Percentiles rank a stretch among this genome's conserved stretches.
Conservation (phyloP, 2,888 invertebrate genomes). For the Pinctada fucata region DNA sequence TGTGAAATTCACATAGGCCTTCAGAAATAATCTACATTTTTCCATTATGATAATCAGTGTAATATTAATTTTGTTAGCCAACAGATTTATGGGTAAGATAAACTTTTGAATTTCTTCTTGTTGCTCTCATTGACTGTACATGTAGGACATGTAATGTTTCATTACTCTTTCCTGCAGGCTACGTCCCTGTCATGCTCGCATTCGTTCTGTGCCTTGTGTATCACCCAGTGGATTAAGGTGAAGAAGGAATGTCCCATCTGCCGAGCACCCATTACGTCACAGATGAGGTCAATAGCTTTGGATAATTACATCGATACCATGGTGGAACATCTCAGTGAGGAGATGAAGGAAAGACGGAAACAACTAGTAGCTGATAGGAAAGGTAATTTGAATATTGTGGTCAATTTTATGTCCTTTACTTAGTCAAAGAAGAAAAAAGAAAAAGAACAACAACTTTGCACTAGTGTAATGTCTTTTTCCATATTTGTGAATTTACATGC, state of each 20-base stretch:
- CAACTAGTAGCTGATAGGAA: slow-evolving; percentile 79
- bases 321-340: slow-evolving; percentile 81
- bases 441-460: too few species aligned
- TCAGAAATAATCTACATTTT: too few species aligned
- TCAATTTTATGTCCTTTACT: background rate
- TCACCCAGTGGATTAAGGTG: slow-evolving; percentile 84
- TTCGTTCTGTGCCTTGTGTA: slow-evolving; percentile 86
- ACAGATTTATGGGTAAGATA: too few species aligned
- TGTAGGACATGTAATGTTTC: too few species aligned
- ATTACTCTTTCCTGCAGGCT: slow-evolving; percentile 76
- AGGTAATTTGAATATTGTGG: slow-evolving; percentile 50
- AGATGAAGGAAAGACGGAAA: slow-evolving; percentile 81
- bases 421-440: too few species aligned
- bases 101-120: too few species aligned
- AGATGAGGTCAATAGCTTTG: slow-evolving; percentile 78
- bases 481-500: too few species aligned
- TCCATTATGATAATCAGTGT: too few species aligned
- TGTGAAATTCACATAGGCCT: too few species aligned
- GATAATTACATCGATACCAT: slow-evolving; percentile 87
- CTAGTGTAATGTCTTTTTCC: too few species aligned
- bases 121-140: too few species aligned
- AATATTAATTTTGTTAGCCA: too few species aligned
- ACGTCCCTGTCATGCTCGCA: slow-evolving; percentile 86
- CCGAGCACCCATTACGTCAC: slow-evolving; percentile 73
- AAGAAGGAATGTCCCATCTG: slow-evolving; percentile 86